A percentile compares a stretch with the other conserved stretches of the same genome.
These are phyloP conservation scores for Nephrotoma flavescens DNA, from an alignment of 2,888 invertebrate genomes.

Conservation along the genomic window DNA sequence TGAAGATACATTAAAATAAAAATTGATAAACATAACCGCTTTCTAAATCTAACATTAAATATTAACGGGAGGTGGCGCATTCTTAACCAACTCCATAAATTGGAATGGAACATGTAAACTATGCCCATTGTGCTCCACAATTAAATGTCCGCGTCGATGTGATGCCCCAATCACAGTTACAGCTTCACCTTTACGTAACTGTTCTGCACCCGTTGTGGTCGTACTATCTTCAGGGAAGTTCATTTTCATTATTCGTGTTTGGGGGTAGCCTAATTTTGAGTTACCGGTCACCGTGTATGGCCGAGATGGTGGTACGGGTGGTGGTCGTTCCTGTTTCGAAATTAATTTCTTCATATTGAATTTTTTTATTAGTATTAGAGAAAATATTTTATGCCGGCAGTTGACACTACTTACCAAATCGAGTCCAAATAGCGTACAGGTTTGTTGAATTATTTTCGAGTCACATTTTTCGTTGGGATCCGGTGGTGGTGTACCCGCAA, in stretches of 20 bases:
- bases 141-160: slow-evolving; percentile 67
- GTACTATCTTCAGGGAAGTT: slow-evolving; percentile 54
- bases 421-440: slow-evolving; percentile 77
- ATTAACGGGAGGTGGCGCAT: slow-evolving; percentile 14
- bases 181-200: slow-evolving; percentile 65
- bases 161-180: slow-evolving; percentile 83
- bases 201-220: slow-evolving; percentile 26
- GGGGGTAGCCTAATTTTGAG: slow-evolving; percentile 83
- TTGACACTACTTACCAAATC: slow-evolving; percentile 49
- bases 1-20: not conserved
- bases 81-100: slow-evolving; percentile 52
- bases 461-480: slow-evolving; percentile 76
- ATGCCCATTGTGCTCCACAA: slow-evolving; percentile 65
- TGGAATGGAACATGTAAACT: slow-evolving; percentile 70
- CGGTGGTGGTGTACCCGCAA: slow-evolving; percentile 78
- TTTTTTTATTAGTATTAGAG: not conserved
- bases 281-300: slow-evolving; percentile 83
- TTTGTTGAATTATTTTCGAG: slow-evolving; percentile 76
- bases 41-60: slow-evolving; percentile 10
- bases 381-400: not conserved
- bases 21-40: not conserved
- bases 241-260: slow-evolving; percentile 81
- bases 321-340: slow-evolving; percentile 60
- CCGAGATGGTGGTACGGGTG: slow-evolving; percentile 80
- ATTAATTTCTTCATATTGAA: slow-evolving; percentile 5